Base-by-base conservation (phyloP, 2,113 vertebrate genomes). In the Calyptommatus sinebrachiatus region DNA sequence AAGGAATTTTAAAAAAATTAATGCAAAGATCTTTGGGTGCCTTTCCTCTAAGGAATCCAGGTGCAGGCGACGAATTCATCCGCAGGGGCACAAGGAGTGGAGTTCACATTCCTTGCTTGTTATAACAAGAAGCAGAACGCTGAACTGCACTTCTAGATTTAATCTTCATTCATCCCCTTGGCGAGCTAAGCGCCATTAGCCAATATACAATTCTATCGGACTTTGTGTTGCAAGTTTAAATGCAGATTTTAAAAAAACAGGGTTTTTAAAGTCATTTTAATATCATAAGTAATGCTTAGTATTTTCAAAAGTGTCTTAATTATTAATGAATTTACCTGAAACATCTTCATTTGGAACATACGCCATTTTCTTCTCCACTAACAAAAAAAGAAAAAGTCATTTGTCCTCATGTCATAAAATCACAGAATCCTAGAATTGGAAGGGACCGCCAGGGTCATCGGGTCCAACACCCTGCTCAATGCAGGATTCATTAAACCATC, bases 351-450 rank as follows among this genome's bases (percentile, higher is more conserved):
- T 94, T 85, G 97, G 97, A 81, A 97, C 92, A 83, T 95, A 96
- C 66, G 96, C 97, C 94, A 99, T 94, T 61, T 96, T 98, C 87
- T 97, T 96, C 90, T 97, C 97, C 91, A 97, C 98, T 99, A 88
- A 95, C 93, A 82, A 90, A 77, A 84, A 78, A 41, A 1, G 83
- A 57, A 72, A 78, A 87, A 87, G 80, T 18, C 31, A 50, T 62
- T 10, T 41, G 16, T 80, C 35, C 73, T 9, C 50, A 29, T 28
- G 31, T n/a, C n/a, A n/a, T n/a, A n/a, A n/a, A n/a, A n/a, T n/a
- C n/a, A n/a, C n/a, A n/a, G n/a, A n/a, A n/a, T n/a, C n/a, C n/a
- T n/a, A n/a, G n/a, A n/a, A n/a, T n/a, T n/a, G n/a, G n/a, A n/a
- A n/a, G n/a, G n/a, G n/a, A n/a, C n/a, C n/a, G n/a, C 26, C 11